phyloP scores from a whole-genome alignment of 1,140 invertebrate genomes.

The Calosoma granatense region DNA sequence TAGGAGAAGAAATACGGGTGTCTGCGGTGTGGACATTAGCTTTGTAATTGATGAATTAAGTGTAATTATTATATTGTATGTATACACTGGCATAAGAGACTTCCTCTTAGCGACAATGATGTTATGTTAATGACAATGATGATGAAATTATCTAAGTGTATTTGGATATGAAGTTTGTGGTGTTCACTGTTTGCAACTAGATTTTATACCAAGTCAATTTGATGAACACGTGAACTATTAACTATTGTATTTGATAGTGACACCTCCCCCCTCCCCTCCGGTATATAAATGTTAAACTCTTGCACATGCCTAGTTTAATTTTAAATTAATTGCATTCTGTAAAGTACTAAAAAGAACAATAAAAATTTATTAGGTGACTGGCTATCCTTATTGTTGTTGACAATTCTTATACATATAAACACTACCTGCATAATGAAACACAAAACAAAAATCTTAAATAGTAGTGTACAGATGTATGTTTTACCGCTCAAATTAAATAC shows the following conservation, averaged over 20 bases:
- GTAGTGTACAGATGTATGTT: no score
- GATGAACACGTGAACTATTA: neutral
- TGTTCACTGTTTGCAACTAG: conserved; percentile 5
- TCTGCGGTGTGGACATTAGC: no score
- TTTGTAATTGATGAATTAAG: neutral
- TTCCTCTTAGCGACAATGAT: conserved; percentile 1
- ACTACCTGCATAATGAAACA: no score
- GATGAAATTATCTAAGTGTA: no score
- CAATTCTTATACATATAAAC: no score
- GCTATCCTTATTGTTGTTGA: neutral
- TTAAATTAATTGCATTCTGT: conserved; percentile 7
- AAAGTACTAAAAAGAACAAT: conserved; percentile 6
- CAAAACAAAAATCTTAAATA: no score
- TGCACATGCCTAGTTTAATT: conserved; percentile 6
- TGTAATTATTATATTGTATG: neutral
- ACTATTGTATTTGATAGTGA: conserved; percentile 6
- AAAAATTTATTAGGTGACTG: conserved; percentile 7
- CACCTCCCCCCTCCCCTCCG: neutral
- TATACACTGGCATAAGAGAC: no score
- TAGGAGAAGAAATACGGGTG: no score
- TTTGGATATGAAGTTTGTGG: no score
- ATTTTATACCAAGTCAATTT: conserved; percentile 8
- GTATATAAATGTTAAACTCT: conserved; percentile 5
- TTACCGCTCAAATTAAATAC: no score
- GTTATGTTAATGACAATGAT: neutral